Evolutionary conservation across 2,888 invertebrate genomes (phyloP), one percentile per base, ranked within the genome.

Genomic region (Lottia scabra): DNA sequence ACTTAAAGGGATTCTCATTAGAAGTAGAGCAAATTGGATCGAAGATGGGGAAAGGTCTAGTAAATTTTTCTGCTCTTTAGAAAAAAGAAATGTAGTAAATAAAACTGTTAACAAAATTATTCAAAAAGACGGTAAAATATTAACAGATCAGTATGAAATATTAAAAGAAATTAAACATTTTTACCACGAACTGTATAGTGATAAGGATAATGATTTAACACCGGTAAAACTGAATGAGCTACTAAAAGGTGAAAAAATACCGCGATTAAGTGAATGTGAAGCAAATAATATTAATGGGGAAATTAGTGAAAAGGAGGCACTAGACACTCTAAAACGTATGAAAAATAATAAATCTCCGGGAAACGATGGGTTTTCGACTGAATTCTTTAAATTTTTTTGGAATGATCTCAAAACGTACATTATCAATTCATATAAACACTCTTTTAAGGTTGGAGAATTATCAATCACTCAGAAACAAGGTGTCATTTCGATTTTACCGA

Each of bases 11-110:
- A 19, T 56, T 5, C n/a, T 56, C 19, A 19, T 56, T 19, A 56
- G n/a, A 56, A 19, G n/a, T 19, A 56, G 19, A 19, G 56, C 56
- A 19, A 56, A n/a, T 19, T 56, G 12, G n/a, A 56, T 56, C 8
- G 56, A 56, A 56, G 19, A 56, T 56, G 56, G n/a, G n/a, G 56
- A 56, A 23, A 56, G 13, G 19, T 10, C 56, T 1, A 19, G 19
- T 23, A 56, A 3, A n/a, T 56, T 19, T 56, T 56, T 56, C 10
- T 23, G 6, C n/a, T 19, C n/a, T 56, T 19, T 56, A 10, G 56
- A 56, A 56, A 56, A 56, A 19, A 56, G 56, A 56, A 56, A n/a
- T 56, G n/a, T 19, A 19, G 56, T 56, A n/a, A 56, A 56, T 56
- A 56, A 23, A 23, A 56, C n/a, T 56, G 56, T 56, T 56, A 16